Conservation (phyloP, 2,113 vertebrate species). For the Pan troglodytes region NHGRI_mPanTro3-v2.1_pri NC_072403.2:101335501-101336000, state of each 20-base stretch:
- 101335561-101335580: background rate
- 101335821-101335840: background rate
- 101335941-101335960: background rate
- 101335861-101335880: background rate
- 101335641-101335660: background rate
- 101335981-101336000: slow-evolving; percentile 16
- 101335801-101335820: background rate
- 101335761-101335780: background rate
- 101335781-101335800: background rate
- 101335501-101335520: background rate
- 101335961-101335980: background rate
- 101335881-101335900: background rate
- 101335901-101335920: background rate
- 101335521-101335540: background rate
- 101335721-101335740: background rate
- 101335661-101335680: background rate
- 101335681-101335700: background rate
- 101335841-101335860: background rate
- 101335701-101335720: background rate
- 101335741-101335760: background rate
- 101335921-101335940: background rate
- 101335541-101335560: slow-evolving; percentile 31
- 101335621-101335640: background rate
- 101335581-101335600: background rate
- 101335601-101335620: background rate